phyloP scores from a whole-genome alignment of 2,797 vertebrate species.

The Muraenolepis orangiensis region DNA sequence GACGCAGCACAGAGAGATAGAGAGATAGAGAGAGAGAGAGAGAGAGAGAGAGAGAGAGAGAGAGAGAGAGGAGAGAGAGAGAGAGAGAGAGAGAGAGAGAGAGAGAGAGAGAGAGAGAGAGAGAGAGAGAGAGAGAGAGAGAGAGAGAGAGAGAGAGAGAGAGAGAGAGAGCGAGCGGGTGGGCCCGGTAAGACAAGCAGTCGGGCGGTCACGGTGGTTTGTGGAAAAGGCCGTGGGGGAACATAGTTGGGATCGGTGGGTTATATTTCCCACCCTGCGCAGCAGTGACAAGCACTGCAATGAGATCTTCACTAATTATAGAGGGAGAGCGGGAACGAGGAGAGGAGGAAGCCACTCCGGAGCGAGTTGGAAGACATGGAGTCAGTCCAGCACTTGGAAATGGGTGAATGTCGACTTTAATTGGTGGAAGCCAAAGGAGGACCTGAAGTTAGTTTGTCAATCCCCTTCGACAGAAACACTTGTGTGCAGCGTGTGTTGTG shows the following conservation, averaged over 20 bases:
- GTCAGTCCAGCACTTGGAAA: constrained; percentile 42
- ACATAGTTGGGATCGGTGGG: constrained; percentile 71
- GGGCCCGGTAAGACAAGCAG: constrained; percentile 42
- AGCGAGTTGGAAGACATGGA: constrained; percentile 42
- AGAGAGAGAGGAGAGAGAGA: too few species aligned
- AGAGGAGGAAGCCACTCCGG: constrained; percentile 35
- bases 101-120: too few species aligned
- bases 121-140: too few species aligned
- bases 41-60: too few species aligned
- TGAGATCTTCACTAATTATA: constrained; percentile 75
- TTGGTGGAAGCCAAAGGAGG: not conserved
- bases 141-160: too few species aligned
- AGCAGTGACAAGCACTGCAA: constrained; percentile 63
- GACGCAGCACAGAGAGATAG: constrained; percentile 41
- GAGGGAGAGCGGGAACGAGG: constrained; percentile 30
- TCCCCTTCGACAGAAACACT: constrained; percentile 19
- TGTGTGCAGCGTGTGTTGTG: not conserved
- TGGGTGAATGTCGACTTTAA: constrained; percentile 46
- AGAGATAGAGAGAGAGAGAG: too few species aligned
- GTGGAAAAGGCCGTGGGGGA: constrained; percentile 34
- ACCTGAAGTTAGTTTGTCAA: not conserved
- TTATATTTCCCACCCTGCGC: constrained; percentile 76
- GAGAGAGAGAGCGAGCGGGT: too few species aligned
- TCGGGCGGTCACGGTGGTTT: constrained; percentile 35
- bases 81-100: too few species aligned